phyloP scores from a whole-genome alignment of 2,113 vertebrate species.

The Pelecanus crispus region DNA sequence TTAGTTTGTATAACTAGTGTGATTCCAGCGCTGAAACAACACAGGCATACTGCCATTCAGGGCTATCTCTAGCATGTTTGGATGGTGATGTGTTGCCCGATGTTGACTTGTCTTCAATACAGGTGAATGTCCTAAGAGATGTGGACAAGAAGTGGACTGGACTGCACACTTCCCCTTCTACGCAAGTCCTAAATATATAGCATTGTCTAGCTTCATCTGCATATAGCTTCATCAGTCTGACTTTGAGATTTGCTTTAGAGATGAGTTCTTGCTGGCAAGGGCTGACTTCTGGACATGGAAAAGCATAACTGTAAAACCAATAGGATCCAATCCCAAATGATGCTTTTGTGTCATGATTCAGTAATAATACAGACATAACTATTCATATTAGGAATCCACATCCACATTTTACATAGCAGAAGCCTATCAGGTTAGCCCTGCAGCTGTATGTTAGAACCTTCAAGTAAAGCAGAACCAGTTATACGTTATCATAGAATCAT shows the following conservation, averaged over 20 bases:
- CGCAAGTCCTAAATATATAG: neutral
- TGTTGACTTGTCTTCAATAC: neutral
- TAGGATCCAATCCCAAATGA: neutral
- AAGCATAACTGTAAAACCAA: neutral
- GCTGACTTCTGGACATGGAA: neutral
- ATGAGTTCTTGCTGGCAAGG: neutral
- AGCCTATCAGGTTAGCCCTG: neutral
- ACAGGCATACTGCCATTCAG: neutral
- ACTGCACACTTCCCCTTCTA: neutral
- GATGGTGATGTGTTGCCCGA: neutral
- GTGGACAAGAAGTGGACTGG: fast-evolving
- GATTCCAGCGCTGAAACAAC: neutral
- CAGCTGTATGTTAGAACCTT: neutral
- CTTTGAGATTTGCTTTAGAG: neutral
- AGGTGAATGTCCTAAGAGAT: neutral
- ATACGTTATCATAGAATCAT: no score
- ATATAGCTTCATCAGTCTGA: neutral
- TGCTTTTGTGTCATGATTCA: neutral
- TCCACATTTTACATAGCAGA: neutral
- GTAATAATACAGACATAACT: neutral
- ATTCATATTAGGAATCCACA: neutral
- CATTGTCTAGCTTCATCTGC: neutral
- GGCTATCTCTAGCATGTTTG: neutral
- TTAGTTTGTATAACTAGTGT: neutral
- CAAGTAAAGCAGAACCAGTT: neutral